These are phyloP conservation scores for Conus betulinus DNA, from an alignment of 1,140 invertebrate species.

Conservation along the genomic window DNA sequence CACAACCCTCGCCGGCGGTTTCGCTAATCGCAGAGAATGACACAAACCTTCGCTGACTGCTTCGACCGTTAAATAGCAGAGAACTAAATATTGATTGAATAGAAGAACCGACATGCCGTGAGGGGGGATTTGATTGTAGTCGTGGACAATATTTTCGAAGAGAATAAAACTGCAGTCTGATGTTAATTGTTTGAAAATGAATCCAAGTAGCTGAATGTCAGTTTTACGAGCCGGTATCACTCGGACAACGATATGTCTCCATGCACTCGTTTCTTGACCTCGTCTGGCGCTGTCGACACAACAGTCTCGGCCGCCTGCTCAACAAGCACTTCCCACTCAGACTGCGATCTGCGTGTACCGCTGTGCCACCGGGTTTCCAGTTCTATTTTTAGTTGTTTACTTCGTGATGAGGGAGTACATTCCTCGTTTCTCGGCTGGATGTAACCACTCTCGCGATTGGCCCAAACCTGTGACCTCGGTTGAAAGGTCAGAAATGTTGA, in stretches of 20 bases:
- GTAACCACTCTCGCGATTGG: constrained; percentile 21
- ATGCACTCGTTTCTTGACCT: background rate
- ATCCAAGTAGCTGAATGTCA: too few species aligned
- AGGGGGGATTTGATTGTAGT: too few species aligned
- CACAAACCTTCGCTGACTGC: too few species aligned
- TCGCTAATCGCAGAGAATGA: too few species aligned
- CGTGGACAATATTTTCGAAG: too few species aligned
- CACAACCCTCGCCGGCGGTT: too few species aligned
- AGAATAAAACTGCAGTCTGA: too few species aligned
- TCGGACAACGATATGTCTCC: background rate
- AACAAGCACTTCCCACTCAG: background rate
- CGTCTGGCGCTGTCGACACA: background rate
- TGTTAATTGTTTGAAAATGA: too few species aligned
- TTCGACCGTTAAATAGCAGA: too few species aligned
- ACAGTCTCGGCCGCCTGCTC: background rate
- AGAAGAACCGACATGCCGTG: too few species aligned
- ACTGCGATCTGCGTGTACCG: background rate
- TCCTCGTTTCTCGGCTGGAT: constrained; percentile 16
- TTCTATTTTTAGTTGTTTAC: constrained; percentile 41
- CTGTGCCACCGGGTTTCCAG: constrained; percentile 26
- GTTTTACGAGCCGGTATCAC: too few species aligned
- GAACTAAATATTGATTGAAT: too few species aligned
- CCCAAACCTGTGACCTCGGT: constrained; percentile 28
- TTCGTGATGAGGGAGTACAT: constrained; percentile 35
- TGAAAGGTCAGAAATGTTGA: constrained; percentile 26